Evolutionary conservation across 2,888 invertebrate genomes (phyloP).

Genomic region (Acrobasis consociella): DNA sequence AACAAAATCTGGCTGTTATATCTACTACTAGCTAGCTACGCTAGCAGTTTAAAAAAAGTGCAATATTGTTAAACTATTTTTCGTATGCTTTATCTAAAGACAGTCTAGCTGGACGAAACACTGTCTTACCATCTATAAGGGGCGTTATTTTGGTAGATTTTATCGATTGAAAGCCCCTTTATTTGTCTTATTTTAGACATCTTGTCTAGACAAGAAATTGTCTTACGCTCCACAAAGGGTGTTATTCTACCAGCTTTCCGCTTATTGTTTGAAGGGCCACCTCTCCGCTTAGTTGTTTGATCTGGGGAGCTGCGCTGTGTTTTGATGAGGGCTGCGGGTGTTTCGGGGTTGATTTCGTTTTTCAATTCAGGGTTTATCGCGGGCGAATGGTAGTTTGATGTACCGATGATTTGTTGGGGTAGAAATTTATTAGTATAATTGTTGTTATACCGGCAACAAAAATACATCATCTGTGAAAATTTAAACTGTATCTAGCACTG

Average conservation of each 20-base stretch:
- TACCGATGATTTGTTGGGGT: neutral
- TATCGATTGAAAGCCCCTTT: slow-evolving; percentile 10
- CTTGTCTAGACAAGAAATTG: neutral
- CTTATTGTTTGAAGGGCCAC: slow-evolving; percentile 23
- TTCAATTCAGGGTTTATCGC: neutral
- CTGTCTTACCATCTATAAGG: too few species aligned
- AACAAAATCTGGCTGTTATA: too few species aligned
- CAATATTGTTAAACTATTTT: too few species aligned
- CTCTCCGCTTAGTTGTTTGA: slow-evolving; percentile 15
- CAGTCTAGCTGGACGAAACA: too few species aligned
- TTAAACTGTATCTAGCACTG: too few species aligned
- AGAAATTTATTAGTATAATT: too few species aligned
- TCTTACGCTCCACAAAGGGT: neutral
- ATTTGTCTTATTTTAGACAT: neutral
- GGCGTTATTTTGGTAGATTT: too few species aligned
- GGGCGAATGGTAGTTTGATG: neutral
- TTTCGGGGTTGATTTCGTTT: neutral
- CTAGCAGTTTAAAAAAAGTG: too few species aligned
- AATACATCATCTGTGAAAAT: too few species aligned
- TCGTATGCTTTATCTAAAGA: too few species aligned
- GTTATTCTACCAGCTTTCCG: slow-evolving; percentile 1
- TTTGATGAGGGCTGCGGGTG: slow-evolving; percentile 4
- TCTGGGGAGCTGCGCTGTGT: slow-evolving; percentile 1
- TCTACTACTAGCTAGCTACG: too few species aligned
- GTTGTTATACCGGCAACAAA: too few species aligned